Evolutionary conservation across 1,140 invertebrate genomes (phyloP).

Genomic region (Mactra quadrangularis): DNA sequence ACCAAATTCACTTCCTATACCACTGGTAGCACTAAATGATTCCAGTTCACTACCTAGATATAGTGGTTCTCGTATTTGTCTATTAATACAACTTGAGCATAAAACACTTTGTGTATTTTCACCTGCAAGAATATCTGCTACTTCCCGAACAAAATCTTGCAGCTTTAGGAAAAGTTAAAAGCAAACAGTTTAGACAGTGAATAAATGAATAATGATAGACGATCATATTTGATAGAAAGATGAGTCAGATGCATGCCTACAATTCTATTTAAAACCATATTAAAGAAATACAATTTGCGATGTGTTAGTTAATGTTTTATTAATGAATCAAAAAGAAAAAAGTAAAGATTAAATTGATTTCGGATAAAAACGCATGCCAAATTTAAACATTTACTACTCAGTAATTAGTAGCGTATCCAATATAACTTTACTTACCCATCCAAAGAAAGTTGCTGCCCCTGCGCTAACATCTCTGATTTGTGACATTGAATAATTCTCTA

Average conservation of each 20-base stretch:
- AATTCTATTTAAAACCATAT: no score
- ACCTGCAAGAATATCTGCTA: slow-evolving; percentile 42
- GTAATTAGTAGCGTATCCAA: no score
- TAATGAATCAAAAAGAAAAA: no score
- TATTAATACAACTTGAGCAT: slow-evolving; percentile 46
- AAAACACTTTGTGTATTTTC: slow-evolving; percentile 19
- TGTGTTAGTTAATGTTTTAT: no score
- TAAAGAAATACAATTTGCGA: no score
- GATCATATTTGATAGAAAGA: no score
- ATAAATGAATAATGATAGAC: no score
- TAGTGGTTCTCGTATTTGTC: not conserved
- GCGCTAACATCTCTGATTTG: slow-evolving; percentile 77
- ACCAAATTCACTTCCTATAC: slow-evolving; percentile 19
- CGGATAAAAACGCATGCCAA: no score
- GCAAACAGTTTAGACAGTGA: no score
- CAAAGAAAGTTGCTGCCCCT: slow-evolving; percentile 80
- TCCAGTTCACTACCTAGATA: slow-evolving; percentile 17
- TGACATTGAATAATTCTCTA: slow-evolving; percentile 71
- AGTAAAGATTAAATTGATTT: no score
- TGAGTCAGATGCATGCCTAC: no score
- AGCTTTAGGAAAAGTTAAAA: not conserved
- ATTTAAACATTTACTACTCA: no score
- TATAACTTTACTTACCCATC: slow-evolving; percentile 81
- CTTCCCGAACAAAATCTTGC: slow-evolving; percentile 29
- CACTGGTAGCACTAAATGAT: slow-evolving; percentile 33